Conservation (phyloP, 2,797 vertebrate species). For the Urosaurus nigricauda region DNA sequence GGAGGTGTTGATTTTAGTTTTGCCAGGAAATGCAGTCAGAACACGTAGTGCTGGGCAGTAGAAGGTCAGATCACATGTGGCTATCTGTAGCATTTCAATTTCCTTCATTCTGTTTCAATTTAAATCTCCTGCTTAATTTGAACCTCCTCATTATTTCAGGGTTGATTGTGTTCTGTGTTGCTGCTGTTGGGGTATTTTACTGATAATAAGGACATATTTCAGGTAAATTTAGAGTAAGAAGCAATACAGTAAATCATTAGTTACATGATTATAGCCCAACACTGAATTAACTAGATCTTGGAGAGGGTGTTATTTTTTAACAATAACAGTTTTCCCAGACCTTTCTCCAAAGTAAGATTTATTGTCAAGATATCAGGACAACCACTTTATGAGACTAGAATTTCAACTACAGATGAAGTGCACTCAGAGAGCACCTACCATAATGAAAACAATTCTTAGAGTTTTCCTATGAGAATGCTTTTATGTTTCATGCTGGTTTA, state of each 20-base stretch:
- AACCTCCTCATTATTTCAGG: constrained; percentile 47
- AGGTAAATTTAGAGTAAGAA: constrained; percentile 52
- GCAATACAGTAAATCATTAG: constrained; percentile 49
- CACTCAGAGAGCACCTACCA: constrained; percentile 55
- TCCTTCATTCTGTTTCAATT: constrained; percentile 51
- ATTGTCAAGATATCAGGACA: constrained; percentile 39
- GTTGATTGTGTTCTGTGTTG: constrained; percentile 41
- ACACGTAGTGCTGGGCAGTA: background rate
- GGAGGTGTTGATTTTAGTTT: constrained; percentile 38
- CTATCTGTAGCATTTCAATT: constrained; percentile 42
- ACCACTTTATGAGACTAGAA: constrained; percentile 59
- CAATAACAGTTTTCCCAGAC: constrained; percentile 41
- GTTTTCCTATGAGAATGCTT: background rate
- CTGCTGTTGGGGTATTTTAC: constrained; percentile 35
- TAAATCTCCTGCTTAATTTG: constrained; percentile 57
- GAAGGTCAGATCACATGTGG: constrained; percentile 6
- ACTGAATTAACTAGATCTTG: constrained; percentile 59
- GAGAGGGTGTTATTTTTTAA: constrained; percentile 23
- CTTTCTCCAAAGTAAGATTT: constrained; percentile 55
- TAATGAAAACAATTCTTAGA: constrained; percentile 15
- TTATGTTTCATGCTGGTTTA: background rate
- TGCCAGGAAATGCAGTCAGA: constrained; percentile 51
- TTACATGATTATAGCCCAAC: constrained; percentile 43
- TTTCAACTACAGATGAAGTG: constrained; percentile 51
- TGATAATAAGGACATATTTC: constrained; percentile 51